Base-by-base conservation (phyloP, 2,888 invertebrate species). In the Meandrusa payeni region DNA sequence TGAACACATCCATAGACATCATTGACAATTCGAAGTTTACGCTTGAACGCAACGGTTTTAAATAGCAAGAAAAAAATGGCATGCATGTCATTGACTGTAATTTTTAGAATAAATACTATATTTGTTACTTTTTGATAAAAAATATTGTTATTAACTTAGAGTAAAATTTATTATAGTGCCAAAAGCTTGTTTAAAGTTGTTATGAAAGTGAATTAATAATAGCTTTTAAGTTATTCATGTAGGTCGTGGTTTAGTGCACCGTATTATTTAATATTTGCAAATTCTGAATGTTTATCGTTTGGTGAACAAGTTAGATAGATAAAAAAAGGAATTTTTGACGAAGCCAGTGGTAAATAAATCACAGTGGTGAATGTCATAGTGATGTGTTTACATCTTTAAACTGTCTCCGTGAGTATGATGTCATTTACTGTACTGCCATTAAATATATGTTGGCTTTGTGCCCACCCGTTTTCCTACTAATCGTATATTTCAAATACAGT, bases 381-480 rank as follows among this genome's bases (percentile, higher is more conserved):
- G 71, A 86, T 87, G 85, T 86, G 85, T 86, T 86, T 86, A 86
- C 85, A 82, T 76, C 72, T 78, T 68, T 86, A 76, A 68, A 79
- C 68, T 71, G 72, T 67, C 72, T 59, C 67, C 65, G 86, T 87
- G 66, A 83, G 86, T 87, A 87, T 86, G 86, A 86, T 86, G 86
- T 87, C 87, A 87, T 85, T 44, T 79, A 72, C 72, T 69, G 64
- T 62, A 67, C 71, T 76, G 70, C 75, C 73, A 74, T 77, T 85
- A 80, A 85, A 83, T 82, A 72, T 71, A 68, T 73, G 71, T 85
- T 87, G 87, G 86, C 86, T 85, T 76, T 78, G 80, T 87, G 87
- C 87, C 87, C 86, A 86, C 76, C 81, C 76, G 66, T 82, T 85
- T 85, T 78, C 80, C 78, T 78, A 65, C 65, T 72, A 72, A 69